Percentiles rank a stretch among this genome's conserved stretches.
Evolutionary conservation across 2,113 vertebrate genomes (phyloP).

Genomic region (Nettapus auritus): DNA sequence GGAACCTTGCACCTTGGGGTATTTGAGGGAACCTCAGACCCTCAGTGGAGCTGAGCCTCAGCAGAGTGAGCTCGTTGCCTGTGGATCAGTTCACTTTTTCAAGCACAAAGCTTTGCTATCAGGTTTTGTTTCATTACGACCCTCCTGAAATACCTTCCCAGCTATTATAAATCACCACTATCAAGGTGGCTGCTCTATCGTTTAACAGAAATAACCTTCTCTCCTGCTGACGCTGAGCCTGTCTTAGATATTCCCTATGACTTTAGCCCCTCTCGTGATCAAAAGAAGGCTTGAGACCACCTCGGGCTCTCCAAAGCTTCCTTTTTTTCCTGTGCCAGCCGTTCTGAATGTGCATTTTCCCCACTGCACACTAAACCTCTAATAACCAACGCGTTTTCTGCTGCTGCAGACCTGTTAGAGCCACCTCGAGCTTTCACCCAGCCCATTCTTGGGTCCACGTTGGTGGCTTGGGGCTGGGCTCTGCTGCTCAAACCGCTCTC

Average conservation of each 20-base stretch:
- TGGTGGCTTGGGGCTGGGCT: not conserved
- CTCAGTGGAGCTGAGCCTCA: not conserved
- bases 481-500: too few relatives aligned
- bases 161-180: too few relatives aligned
- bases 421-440: not conserved
- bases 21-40: not conserved
- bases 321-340: fast-evolving
- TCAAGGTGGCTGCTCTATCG: not conserved
- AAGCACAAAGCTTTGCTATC: not conserved
- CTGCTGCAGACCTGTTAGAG: fast-evolving
- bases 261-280: not conserved
- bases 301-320: fast-evolving
- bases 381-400: fast-evolving
- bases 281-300: not conserved
- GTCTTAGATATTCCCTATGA: not conserved
- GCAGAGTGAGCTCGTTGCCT: not conserved
- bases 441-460: fast-evolving
- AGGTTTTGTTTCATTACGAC: not conserved
- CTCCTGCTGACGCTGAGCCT: not conserved
- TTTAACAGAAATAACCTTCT: not conserved
- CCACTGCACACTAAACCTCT: not conserved
- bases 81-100: not conserved
- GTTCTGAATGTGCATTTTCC: not conserved
- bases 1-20: not conserved
- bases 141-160: not conserved